Base-by-base conservation (phyloP, 2,113 vertebrate species). In the Trichechus manatus region DNA sequence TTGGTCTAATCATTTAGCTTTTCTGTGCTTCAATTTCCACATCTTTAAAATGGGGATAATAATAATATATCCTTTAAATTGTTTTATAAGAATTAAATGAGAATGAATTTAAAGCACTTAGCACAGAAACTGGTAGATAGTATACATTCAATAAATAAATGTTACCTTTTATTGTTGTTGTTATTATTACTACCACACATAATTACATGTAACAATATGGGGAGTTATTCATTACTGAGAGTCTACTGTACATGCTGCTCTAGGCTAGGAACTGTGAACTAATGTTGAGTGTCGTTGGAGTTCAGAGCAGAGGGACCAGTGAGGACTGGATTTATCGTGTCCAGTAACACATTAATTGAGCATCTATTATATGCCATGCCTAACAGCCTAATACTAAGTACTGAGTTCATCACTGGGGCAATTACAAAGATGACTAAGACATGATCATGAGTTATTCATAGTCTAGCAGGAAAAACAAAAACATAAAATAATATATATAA, bases 171-270 rank as follows among this genome's bases (percentile, higher is more conserved):
- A 6, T 44, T 27, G 23, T 75, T 9, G 15, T 4, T 31, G 7
- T 5, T 44, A 14, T 22, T 5, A 13, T 4, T 25, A 19, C 44
- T 33, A 20, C 9, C 5, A 10, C 1, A 2, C 5, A 1, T 6
- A 42, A 50, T 29, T 13, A 29, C 39, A 56, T 1, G 36, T 56
- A 36, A n/a, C 6, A 64, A 27, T 10, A 3, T 0, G 13, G n/a
- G 9, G 63, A 19, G 13, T 29, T 3, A 23, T 33, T 47, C 25
- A 9, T 77, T 44, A 22, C 6, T 11, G 15, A 29, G 22, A 64
- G 25, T 27, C 36, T 33, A 4, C 22, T 2, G 15, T 20, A 25
- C 0, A 0, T 17, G 29, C 15, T 19, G 1, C 15, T 66, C 81
- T 36, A 15, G 27, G 33, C 68, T 70, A 5, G 82, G 63, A 13